Evolutionary conservation across 2,113 vertebrate genomes (phyloP).

Genomic region (Syrrhaptes paradoxus): DNA sequence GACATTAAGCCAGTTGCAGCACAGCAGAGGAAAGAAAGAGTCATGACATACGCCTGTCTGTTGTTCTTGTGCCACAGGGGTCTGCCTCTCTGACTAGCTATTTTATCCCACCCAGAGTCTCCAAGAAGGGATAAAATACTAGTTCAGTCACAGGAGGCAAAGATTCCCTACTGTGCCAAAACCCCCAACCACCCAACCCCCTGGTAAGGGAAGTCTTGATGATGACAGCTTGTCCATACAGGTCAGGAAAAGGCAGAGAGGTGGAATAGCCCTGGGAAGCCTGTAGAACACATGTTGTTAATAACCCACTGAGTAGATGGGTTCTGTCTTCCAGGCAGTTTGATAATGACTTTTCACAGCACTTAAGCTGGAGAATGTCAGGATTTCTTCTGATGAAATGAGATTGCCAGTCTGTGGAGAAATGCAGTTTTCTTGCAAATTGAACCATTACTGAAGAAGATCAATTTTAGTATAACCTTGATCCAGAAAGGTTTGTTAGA

Average conservation of each 20-base stretch:
- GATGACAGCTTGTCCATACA: not conserved
- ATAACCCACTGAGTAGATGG: not conserved
- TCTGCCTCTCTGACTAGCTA: not conserved
- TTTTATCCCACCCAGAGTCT: not conserved
- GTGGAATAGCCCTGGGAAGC: not conserved
- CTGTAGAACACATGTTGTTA: not conserved
- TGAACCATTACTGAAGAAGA: not conserved
- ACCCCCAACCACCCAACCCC: not conserved
- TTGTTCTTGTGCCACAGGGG: not conserved
- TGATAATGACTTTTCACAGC: not conserved
- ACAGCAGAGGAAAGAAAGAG: not conserved
- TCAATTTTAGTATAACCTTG: not conserved
- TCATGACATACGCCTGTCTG: accelerated
- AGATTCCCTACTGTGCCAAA: not conserved
- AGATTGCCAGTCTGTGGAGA: not conserved
- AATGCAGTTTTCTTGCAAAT: not conserved
- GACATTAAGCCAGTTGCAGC: not conserved
- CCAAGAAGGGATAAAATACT: not conserved
- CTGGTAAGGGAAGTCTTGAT: not conserved
- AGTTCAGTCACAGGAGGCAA: not conserved
- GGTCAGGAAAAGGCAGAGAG: not conserved
- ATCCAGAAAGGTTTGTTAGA: not conserved
- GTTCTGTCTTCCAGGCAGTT: not conserved
- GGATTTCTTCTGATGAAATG: not conserved
- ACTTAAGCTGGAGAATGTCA: not conserved